Evolutionary conservation across 2,888 invertebrate genomes (phyloP).

Genomic region (Amphipyra tragopoginis): DNA sequence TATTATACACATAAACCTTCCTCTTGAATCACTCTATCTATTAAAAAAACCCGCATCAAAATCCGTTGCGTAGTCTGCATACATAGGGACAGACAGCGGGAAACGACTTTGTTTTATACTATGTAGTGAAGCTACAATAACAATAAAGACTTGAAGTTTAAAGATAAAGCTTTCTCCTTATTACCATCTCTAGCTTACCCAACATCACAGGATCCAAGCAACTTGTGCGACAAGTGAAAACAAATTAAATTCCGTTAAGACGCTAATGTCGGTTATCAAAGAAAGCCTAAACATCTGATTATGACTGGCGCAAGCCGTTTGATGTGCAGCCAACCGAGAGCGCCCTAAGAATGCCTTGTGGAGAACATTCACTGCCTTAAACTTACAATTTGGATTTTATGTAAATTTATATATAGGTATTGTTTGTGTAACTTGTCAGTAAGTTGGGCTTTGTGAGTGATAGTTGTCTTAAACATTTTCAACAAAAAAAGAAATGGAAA

Average conservation of each 20-base stretch:
- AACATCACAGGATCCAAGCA: constrained; percentile 48
- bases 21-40: too few species aligned
- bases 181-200: constrained; percentile 9
- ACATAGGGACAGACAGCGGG: too few species aligned
- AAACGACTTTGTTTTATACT: too few species aligned
- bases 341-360: constrained; percentile 84
- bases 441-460: not conserved
- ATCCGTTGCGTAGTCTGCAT: too few species aligned
- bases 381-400: constrained; percentile 68
- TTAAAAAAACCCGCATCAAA: too few species aligned
- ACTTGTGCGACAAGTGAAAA: constrained; percentile 72
- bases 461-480: not conserved
- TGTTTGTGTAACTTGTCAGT: constrained; percentile 26
- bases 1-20: too few species aligned
- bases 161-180: constrained; percentile 5
- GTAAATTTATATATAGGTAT: constrained; percentile 50
- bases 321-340: constrained; percentile 78
- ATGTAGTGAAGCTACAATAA: too few species aligned
- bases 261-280: constrained; percentile 86
- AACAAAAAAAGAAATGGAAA: too few species aligned
- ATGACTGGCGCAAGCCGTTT: constrained; percentile 81
- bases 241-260: constrained; percentile 86
- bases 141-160: not conserved
- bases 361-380: constrained; percentile 67
- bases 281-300: constrained; percentile 85